Percentiles rank a stretch among this genome's conserved stretches.
Evolutionary conservation across 2,888 invertebrate species (phyloP).

Genomic region (Acholoe squamosa): DNA sequence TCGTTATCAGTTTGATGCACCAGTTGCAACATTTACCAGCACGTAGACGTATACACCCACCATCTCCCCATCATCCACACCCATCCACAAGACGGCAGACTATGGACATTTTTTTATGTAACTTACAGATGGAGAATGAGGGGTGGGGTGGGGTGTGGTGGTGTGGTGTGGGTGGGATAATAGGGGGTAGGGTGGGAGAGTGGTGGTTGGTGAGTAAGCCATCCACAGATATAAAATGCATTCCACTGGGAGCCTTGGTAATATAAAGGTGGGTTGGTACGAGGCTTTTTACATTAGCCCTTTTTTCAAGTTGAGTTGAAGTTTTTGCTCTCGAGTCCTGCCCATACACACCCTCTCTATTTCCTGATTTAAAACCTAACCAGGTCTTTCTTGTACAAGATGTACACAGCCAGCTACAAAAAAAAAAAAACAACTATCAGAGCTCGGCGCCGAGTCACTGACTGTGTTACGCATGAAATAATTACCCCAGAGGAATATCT

Average conservation of each 20-base stretch:
- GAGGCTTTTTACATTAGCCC: not conserved
- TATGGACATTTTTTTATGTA: no score
- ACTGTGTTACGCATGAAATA: constrained; percentile 25
- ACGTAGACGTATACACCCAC: not conserved
- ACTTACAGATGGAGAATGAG: not conserved
- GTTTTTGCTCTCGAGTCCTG: not conserved
- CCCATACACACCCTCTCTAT: not conserved
- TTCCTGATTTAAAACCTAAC: constrained; percentile 16
- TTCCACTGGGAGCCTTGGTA: not conserved
- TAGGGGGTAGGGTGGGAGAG: not conserved
- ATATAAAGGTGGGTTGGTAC: not conserved
- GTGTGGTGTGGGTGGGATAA: not conserved
- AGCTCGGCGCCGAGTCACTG: not conserved
- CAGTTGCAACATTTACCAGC: constrained; percentile 27
- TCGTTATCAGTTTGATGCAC: constrained; percentile 26
- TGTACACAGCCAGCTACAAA: not conserved
- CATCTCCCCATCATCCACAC: not conserved
- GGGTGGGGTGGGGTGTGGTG: not conserved
- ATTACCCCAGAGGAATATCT: constrained; percentile 26
- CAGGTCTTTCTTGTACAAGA: not conserved
- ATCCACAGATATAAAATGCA: not conserved
- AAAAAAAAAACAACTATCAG: constrained; percentile 31
- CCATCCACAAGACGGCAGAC: not conserved
- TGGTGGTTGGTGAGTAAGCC: not conserved
- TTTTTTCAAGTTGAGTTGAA: not conserved